phyloP scores from a whole-genome alignment of 1,140 invertebrate genomes.

The Cotesia glomerata region DNA sequence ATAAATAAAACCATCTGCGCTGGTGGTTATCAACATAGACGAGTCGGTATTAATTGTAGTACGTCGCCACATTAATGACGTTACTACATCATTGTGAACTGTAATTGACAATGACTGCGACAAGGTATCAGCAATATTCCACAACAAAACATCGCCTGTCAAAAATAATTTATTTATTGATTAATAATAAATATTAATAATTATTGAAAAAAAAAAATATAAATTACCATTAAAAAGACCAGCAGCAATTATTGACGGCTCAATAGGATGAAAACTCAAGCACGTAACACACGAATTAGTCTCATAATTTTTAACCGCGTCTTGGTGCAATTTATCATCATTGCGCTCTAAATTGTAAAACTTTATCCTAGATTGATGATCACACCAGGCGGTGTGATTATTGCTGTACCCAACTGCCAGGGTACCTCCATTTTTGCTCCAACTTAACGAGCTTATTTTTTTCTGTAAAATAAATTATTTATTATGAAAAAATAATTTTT shows the following conservation, averaged over 20 bases:
- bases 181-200: neutral
- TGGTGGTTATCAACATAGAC: slow-evolving; percentile 48
- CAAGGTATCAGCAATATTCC: slow-evolving; percentile 57
- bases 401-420: slow-evolving; percentile 50
- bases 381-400: slow-evolving; percentile 58
- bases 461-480: slow-evolving; percentile 41
- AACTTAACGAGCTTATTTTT: slow-evolving; percentile 56
- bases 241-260: slow-evolving; percentile 54
- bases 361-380: slow-evolving; percentile 55
- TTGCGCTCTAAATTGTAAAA: slow-evolving; percentile 55
- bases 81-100: slow-evolving; percentile 53
- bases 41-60: slow-evolving; percentile 45
- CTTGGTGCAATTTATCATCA: slow-evolving; percentile 41
- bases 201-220: too few species aligned
- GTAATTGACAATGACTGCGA: slow-evolving; percentile 48
- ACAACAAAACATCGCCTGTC: slow-evolving; percentile 58
- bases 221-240: too few species aligned
- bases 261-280: slow-evolving; percentile 56
- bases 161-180: slow-evolving; percentile 22
- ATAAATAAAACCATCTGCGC: slow-evolving; percentile 56
- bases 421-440: slow-evolving; percentile 59
- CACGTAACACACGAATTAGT: slow-evolving; percentile 55
- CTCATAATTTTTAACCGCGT: slow-evolving; percentile 49
- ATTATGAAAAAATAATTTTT: too few species aligned
- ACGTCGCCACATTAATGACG: slow-evolving; percentile 54